These are phyloP conservation scores for Drosophila biarmipes DNA, from an alignment of 1,140 invertebrate genomes.

Conservation along the genomic window DNA sequence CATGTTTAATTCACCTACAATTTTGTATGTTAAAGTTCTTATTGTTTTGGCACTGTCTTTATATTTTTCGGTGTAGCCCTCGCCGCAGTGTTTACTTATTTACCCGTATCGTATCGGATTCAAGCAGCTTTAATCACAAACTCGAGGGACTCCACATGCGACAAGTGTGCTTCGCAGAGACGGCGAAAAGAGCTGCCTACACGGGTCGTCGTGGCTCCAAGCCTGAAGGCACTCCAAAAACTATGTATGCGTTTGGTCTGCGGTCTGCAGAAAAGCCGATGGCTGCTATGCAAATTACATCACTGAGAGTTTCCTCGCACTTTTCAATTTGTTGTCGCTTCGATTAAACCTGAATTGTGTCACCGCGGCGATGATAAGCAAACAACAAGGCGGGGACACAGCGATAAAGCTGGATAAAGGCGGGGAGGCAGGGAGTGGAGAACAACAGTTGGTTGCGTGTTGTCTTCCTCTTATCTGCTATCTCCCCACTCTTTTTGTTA, in stretches of 20 bases:
- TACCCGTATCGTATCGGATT: constrained; percentile 21
- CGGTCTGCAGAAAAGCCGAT: constrained; percentile 34
- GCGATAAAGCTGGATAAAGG: constrained; percentile 26
- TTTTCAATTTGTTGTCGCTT: constrained; percentile 54
- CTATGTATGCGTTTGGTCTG: constrained; percentile 61
- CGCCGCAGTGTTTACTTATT: constrained; percentile 17
- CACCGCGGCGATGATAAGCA: constrained; percentile 29
- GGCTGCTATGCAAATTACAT: constrained; percentile 76
- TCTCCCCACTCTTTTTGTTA: constrained; percentile 7
- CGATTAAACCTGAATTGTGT: constrained; percentile 74
- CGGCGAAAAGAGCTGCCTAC: constrained; percentile 30
- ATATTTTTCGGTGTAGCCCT: constrained; percentile 3
- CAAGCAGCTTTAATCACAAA: constrained; percentile 40
- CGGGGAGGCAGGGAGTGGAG: background rate
- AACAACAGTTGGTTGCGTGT: constrained; percentile 75
- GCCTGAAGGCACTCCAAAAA: constrained; percentile 74
- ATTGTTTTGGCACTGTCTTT: background rate
- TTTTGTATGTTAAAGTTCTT: too few species aligned
- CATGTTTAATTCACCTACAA: too few species aligned
- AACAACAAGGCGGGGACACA: constrained; percentile 49
- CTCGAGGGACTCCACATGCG: constrained; percentile 23
- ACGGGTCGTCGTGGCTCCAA: constrained; percentile 42
- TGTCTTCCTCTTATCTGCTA: constrained; percentile 18
- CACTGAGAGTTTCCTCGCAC: constrained; percentile 60
- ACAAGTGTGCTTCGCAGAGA: constrained; percentile 32